Evolutionary conservation across 2,113 vertebrate species (phyloP).

Genomic region (Calidris pugnax): DNA sequence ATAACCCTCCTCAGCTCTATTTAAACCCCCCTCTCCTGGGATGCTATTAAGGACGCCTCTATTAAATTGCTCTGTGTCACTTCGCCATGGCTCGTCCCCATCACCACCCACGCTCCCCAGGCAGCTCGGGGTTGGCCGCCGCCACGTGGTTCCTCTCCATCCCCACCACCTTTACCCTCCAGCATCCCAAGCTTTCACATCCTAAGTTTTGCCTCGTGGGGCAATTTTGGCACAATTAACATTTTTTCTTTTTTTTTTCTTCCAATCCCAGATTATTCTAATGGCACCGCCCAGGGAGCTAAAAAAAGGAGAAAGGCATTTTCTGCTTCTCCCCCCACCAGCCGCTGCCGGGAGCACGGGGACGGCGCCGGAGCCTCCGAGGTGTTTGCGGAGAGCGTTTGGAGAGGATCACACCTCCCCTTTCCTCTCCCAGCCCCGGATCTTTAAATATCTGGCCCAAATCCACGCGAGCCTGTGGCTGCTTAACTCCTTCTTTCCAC

Average conservation of each 20-base stretch:
- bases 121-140: accelerated
- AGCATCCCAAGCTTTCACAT: not conserved
- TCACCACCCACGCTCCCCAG: accelerated
- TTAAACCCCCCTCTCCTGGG: slow-evolving; percentile 10
- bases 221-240: not conserved
- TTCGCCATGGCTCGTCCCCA: not conserved
- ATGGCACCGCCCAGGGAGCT: not conserved
- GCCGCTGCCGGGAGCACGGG: not conserved
- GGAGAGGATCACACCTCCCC: slow-evolving; percentile 52
- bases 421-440: slow-evolving; percentile 12
- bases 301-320: slow-evolving; percentile 45
- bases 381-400: slow-evolving; percentile 27
- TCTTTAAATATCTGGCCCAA: slow-evolving; percentile 70
- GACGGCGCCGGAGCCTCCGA: slow-evolving; percentile 13
- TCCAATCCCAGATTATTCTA: slow-evolving; percentile 31
- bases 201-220: not conserved
- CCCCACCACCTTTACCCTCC: not conserved
- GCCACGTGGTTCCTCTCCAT: not conserved
- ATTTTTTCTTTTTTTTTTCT: not conserved
- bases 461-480: slow-evolving; percentile 21
- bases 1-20: not conserved
- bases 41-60: not conserved
- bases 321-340: slow-evolving; percentile 7
- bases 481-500: slow-evolving; percentile 40
- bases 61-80: not conserved